These are phyloP conservation scores for Syrphus vitripennis DNA, from an alignment of 2,888 invertebrate species.

Conservation along the genomic window DNA sequence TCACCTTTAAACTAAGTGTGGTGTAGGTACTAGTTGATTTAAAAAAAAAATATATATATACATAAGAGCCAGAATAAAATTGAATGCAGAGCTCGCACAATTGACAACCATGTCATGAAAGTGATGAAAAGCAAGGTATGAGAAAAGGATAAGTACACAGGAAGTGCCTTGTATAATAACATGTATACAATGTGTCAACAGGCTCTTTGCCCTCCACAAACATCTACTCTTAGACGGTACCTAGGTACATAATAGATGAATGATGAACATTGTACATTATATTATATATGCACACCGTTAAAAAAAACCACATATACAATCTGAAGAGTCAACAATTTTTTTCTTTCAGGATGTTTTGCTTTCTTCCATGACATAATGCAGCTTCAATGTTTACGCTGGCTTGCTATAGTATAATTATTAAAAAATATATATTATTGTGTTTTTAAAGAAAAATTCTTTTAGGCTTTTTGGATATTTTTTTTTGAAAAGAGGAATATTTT, in stretches of 20 bases:
- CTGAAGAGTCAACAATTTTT: conserved; percentile 7
- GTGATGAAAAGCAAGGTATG: conserved; percentile 22
- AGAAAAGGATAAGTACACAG: conserved; percentile 6
- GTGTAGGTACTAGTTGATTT: not conserved
- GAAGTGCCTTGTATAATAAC: conserved; percentile 43
- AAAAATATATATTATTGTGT: too few relatives aligned
- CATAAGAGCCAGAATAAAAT: too few relatives aligned
- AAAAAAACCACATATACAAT: conserved; percentile 24
- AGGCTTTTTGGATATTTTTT: too few relatives aligned
- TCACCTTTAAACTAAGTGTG: not conserved
- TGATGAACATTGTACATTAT: not conserved
- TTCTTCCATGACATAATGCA: too few relatives aligned
- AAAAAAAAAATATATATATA: too few relatives aligned
- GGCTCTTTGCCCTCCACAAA: conserved; percentile 23
- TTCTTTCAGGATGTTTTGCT: not conserved
- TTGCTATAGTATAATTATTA: too few relatives aligned
- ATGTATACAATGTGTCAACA: conserved; percentile 52
- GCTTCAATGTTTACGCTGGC: too few relatives aligned
- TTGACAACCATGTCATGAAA: conserved; percentile 20
- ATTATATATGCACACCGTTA: conserved; percentile 12
- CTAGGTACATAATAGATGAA: not conserved
- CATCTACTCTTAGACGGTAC: conserved; percentile 9
- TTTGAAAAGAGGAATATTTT: too few relatives aligned
- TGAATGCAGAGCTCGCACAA: conserved; percentile 15
- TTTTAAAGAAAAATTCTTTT: too few relatives aligned